Evolutionary conservation across 2,113 vertebrate species (phyloP).

Genomic region (Dipodomys spectabilis): DNA sequence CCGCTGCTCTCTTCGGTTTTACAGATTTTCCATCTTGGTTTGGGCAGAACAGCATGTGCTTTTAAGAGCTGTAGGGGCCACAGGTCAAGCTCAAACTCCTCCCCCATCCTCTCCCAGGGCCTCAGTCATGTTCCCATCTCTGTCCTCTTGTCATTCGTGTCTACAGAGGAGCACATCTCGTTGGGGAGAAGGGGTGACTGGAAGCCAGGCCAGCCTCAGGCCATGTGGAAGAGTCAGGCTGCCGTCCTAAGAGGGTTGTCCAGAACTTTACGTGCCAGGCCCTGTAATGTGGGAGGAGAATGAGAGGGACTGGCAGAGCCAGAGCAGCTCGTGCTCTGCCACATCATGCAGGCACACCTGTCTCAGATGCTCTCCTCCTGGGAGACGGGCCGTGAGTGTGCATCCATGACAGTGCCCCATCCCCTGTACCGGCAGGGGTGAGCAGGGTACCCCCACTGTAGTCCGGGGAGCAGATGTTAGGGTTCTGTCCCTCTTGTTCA

Average conservation of each 20-base stretch:
- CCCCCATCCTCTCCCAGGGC: background rate
- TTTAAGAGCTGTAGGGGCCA: background rate
- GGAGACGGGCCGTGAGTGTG: background rate
- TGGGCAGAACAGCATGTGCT: slow-evolving; percentile 38
- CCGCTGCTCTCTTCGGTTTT: background rate
- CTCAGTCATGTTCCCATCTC: background rate
- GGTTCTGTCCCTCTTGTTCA: background rate
- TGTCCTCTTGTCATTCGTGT: background rate
- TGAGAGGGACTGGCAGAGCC: background rate
- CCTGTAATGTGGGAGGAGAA: background rate
- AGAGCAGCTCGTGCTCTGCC: background rate
- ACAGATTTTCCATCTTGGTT: slow-evolving; percentile 51
- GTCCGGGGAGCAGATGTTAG: background rate
- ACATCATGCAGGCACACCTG: background rate
- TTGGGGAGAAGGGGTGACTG: background rate
- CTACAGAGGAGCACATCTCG: background rate
- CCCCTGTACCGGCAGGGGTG: background rate
- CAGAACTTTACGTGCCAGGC: background rate
- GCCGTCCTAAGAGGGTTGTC: background rate
- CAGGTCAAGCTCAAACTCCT: background rate
- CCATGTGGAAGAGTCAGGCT: background rate
- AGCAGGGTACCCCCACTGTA: background rate
- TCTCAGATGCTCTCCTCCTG: background rate
- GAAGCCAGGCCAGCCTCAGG: background rate
- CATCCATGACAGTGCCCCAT: too few species aligned